These are phyloP conservation scores for Globicephala melas DNA, from an alignment of 2,113 vertebrate species.

Conservation along the genomic window DNA sequence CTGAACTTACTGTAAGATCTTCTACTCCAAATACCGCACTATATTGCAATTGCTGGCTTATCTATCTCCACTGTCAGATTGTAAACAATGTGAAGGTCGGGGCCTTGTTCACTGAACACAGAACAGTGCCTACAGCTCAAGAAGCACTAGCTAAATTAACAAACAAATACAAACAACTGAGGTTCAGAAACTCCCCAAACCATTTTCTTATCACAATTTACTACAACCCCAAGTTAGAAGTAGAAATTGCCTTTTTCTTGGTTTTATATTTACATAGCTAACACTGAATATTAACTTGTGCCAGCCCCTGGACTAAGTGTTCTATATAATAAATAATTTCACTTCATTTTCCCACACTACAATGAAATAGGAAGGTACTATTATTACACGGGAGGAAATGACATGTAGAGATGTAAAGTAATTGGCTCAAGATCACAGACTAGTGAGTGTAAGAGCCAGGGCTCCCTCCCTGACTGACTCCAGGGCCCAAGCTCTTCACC, in stretches of 20 bases:
- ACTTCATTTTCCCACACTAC: neutral
- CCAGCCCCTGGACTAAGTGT: neutral
- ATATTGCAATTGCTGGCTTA: neutral
- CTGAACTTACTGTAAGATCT: neutral
- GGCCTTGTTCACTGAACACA: neutral
- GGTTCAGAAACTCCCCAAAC: neutral
- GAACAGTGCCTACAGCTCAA: neutral
- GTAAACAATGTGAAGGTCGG: neutral
- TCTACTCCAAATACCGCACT: neutral
- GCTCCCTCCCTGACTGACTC: neutral
- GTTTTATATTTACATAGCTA: neutral
- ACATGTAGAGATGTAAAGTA: neutral
- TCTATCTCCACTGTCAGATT: neutral
- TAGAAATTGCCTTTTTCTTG: neutral
- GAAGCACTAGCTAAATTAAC: neutral
- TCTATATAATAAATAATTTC: neutral
- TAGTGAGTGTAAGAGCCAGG: neutral
- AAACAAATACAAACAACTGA: neutral
- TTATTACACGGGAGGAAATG: neutral
- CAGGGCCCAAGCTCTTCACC: neutral
- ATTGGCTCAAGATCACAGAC: neutral
- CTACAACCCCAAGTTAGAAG: neutral
- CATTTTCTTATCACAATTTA: neutral
- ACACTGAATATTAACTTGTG: neutral
- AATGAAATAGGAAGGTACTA: neutral